Evolutionary conservation across 2,888 invertebrate genomes (phyloP), one percentile per base, ranked within the genome.

Genomic region (Ophion slaviceki): DNA sequence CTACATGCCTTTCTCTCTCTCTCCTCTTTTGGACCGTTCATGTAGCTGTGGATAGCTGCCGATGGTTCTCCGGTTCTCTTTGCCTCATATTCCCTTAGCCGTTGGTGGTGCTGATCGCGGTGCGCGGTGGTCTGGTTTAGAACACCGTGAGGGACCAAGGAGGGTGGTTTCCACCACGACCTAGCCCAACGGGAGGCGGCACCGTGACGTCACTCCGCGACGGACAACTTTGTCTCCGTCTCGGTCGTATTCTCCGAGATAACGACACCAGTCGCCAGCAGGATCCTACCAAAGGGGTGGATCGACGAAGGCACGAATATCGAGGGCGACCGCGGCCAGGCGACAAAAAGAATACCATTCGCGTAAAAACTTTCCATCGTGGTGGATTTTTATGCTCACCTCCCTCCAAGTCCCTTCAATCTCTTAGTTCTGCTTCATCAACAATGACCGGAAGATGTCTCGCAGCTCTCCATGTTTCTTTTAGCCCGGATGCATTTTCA

Each of bases 131-230:
- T 82, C 78, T 72, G 80, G 77, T 81, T 59, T 47, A 67, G 67
- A 82, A 68, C 77, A 40, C 36, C 45, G 67, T 61, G 77, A 72
- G 78, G 5, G 14, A 82, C 72, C 67, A 62, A 57, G 70, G 79
- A 80, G 87, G 81, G 78, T 71, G 82, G 80, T 59, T 71, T 88
- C 89, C 92, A 53, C 53, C 53, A 89, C 91, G 93, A 93, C 93
- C 93, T 93, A 92, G 90, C 92, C 90, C 92, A 93, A 92, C 89
- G 90, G 90, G 90, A 91, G 90, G 47, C 47, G 53, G 3, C 17
- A 88, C 82, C 87, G 87, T 92, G 92, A 92, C 92, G 92, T 93
- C 93, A 91, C 85, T 45, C 32, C 45, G 61, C 79, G 71, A 71
- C 72, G 67, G 68, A 32, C 47, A 68, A 53, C 80, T 80, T 83